Conservation (phyloP, 2,888 invertebrate genomes). For the Syritta pipiens region DNA sequence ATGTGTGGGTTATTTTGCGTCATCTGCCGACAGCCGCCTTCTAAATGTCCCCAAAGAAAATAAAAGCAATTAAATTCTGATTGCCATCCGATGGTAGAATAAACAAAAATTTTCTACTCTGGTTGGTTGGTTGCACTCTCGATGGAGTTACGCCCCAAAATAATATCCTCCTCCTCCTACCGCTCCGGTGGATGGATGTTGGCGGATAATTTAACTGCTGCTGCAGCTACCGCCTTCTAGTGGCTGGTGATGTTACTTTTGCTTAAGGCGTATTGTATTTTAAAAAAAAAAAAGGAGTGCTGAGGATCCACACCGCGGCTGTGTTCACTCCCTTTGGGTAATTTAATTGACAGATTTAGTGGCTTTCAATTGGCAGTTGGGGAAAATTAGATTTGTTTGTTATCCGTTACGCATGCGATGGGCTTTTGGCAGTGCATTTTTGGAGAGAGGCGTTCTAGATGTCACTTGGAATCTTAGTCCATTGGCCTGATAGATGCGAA, state of each 20-base stretch:
- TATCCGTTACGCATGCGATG: slow-evolving; percentile 63
- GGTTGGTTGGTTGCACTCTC: slow-evolving; percentile 19
- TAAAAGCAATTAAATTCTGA: slow-evolving; percentile 78
- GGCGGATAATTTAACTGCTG: neutral
- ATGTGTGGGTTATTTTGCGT: neutral
- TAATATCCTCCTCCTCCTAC: neutral
- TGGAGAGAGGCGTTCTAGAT: no score
- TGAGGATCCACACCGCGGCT: neutral
- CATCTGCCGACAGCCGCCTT: slow-evolving; percentile 13
- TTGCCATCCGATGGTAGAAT: slow-evolving; percentile 72
- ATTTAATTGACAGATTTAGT: slow-evolving; percentile 78
- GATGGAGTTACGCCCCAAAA: slow-evolving; percentile 23
- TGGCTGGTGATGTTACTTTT: neutral
- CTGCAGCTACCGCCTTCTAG: neutral
- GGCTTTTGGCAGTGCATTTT: neutral
- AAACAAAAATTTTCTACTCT: slow-evolving; percentile 15
- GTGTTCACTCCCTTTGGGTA: slow-evolving; percentile 75
- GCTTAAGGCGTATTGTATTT: neutral
- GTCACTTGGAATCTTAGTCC: no score
- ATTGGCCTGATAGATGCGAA: no score
- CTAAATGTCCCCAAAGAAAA: slow-evolving; percentile 67
- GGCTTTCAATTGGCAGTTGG: slow-evolving; percentile 76
- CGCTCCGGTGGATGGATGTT: slow-evolving; percentile 1
- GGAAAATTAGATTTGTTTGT: slow-evolving; percentile 76
- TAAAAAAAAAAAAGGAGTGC: neutral